Percentiles rank a stretch among this genome's conserved stretches.
Conservation (phyloP, 2,888 invertebrate genomes). For the Rhodophaea formosa region DNA sequence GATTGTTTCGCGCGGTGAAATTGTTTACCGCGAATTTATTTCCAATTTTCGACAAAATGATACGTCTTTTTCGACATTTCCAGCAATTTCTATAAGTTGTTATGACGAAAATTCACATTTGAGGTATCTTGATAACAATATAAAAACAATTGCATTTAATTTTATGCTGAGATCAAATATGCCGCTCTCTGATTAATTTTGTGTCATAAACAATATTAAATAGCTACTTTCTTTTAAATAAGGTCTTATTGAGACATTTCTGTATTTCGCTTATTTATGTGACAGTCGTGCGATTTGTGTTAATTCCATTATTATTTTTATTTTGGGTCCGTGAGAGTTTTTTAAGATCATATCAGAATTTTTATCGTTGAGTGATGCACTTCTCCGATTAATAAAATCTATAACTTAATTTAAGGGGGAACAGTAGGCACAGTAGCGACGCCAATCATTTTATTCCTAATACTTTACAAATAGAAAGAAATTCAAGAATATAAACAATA, state of each 20-base stretch:
- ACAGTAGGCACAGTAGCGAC: too few relatives aligned
- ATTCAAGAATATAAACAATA: too few relatives aligned
- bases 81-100: slow-evolving; percentile 6
- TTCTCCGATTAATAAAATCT: too few relatives aligned
- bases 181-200: background rate
- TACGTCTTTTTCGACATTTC: slow-evolving; percentile 8
- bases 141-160: slow-evolving; percentile 9
- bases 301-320: background rate
- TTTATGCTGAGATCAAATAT: slow-evolving; percentile 1
- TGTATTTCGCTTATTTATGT: background rate
- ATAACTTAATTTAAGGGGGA: too few relatives aligned
- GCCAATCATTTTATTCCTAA: too few relatives aligned
- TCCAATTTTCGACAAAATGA: slow-evolving; percentile 12
- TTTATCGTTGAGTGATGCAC: too few relatives aligned
- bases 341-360: too few relatives aligned
- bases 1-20: slow-evolving; percentile 12
- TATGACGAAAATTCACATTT: background rate
- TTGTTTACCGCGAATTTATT: slow-evolving; percentile 18
- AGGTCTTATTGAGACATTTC: background rate
- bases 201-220: background rate
- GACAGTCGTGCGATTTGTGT: background rate
- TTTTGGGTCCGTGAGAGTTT: too few relatives aligned
- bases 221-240: background rate
- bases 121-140: background rate
- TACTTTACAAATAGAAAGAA: too few relatives aligned